Evolutionary conservation across 1,140 invertebrate species (phyloP).

Genomic region (Pteromalus puparum): DNA sequence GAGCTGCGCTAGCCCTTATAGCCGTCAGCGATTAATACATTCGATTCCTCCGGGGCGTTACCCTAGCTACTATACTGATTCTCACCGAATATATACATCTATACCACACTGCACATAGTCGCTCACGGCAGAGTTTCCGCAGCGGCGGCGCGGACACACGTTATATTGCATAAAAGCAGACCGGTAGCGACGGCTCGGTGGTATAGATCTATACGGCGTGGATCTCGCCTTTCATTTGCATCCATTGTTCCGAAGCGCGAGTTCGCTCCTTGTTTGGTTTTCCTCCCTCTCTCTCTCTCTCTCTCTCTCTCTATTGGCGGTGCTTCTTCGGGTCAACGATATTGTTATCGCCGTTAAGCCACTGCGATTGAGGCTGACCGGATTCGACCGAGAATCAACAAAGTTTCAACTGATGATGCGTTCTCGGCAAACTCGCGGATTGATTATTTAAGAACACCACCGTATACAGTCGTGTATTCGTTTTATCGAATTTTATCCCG

Average conservation of each 20-base stretch:
- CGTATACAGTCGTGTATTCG: no score
- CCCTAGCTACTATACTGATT: not conserved
- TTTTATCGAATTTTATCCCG: no score
- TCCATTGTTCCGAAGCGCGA: not conserved
- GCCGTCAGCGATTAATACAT: constrained; percentile 42
- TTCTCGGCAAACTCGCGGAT: not conserved
- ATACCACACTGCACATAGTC: not conserved
- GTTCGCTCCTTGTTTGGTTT: not conserved
- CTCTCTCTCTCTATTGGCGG: no score
- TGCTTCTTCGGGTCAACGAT: not conserved
- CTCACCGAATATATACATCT: not conserved
- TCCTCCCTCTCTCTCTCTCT: not conserved
- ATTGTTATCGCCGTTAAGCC: not conserved
- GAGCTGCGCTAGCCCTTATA: not conserved
- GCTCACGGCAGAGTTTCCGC: not conserved
- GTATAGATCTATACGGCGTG: not conserved
- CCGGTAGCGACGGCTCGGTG: not conserved
- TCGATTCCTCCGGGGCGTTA: constrained; percentile 41
- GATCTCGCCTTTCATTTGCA: constrained; percentile 20
- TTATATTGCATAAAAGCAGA: not conserved
- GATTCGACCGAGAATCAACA: no score
- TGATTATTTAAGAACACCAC: no score
- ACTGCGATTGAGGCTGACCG: not conserved
- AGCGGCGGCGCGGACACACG: not conserved
- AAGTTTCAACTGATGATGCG: no score